Evolutionary conservation across 2,888 invertebrate genomes (phyloP), one percentile per base, ranked within the genome.

Genomic region (Agonopterix subpropinquella): DNA sequence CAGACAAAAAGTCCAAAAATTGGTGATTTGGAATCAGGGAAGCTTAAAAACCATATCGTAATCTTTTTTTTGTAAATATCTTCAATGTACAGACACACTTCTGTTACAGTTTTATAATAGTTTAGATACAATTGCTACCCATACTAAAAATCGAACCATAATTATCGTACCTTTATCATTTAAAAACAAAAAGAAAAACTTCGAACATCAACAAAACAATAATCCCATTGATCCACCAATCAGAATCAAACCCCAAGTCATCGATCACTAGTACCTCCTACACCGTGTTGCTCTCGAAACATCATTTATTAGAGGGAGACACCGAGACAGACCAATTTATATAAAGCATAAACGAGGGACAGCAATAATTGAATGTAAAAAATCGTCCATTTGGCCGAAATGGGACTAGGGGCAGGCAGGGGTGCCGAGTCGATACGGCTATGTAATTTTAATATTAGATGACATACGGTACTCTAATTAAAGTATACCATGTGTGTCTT

Each of bases 291-390:
- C 65, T 59, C 64, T 59, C 66, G 57, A 67, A 62, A 75, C 69
- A 72, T 74, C 81, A 86, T 86, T 85, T 81, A 83, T 86, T 71
- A 84, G 73, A 73, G 80, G 67, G 73, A 73, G 80, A 82, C 80
- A 73, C 80, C 67, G 73, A 73, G 80, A 82, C 80, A 79, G 76
- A 78, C 72, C 80, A 80, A 86, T 86, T 84, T 83, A 85, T 86
- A 80, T 77, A 71, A 63, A 65, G 63, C 61, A 77, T 68, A 76
- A 73, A 70, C 72, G 76, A 77, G 75, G 81, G 84, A 75, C 75
- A 79, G 65, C 70, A 71, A 74, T 86, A 83, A 87, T 86, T 85
- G 83, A 84, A 84, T 81, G 80, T 80, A 81, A 85, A 86, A 84
- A 86, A 85, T 83, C 70, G 76, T 62, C 74, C 67, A 71, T 70